Conservation (phyloP, 2,113 vertebrate species). For the Paracanthobrama guichenoti region DNA sequence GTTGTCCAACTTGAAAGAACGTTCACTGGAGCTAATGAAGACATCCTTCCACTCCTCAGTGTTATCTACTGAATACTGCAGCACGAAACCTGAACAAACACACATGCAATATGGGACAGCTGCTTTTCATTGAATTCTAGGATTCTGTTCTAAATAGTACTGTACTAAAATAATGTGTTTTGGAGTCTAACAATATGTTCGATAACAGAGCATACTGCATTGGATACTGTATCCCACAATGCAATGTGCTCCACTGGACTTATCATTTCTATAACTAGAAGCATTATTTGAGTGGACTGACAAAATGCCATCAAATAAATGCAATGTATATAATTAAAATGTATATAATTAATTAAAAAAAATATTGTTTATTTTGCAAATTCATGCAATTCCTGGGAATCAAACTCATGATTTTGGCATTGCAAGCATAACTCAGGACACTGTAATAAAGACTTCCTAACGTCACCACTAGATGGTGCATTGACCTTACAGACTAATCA, state of each 20-base stretch:
- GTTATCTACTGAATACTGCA: constrained; percentile 98
- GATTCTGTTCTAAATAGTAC: too few relatives aligned
- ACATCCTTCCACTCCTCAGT: constrained; percentile 98
- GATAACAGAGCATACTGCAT: too few relatives aligned
- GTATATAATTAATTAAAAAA: background rate
- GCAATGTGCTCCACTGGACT: too few relatives aligned
- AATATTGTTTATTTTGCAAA: background rate
- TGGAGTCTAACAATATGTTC: too few relatives aligned
- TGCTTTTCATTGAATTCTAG: too few relatives aligned
- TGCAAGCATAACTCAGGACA: background rate
- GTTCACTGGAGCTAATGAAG: constrained; percentile 92
- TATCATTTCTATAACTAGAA: too few relatives aligned
- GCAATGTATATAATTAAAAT: too few relatives aligned
- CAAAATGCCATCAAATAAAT: too few relatives aligned
- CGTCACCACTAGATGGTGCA: constrained; percentile 64
- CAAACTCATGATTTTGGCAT: background rate
- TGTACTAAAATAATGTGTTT: too few relatives aligned
- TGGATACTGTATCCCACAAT: too few relatives aligned
- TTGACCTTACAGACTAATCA: constrained; percentile 16
- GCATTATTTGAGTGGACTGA: too few relatives aligned
- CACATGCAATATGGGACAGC: constrained; percentile 23
- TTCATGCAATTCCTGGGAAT: background rate
- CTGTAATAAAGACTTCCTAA: background rate
- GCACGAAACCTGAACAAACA: constrained; percentile 85
- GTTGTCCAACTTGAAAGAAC: constrained; percentile 94